Evolutionary conservation across 2,113 vertebrate species (phyloP).

Genomic region (Fukomys damarensis): DNA sequence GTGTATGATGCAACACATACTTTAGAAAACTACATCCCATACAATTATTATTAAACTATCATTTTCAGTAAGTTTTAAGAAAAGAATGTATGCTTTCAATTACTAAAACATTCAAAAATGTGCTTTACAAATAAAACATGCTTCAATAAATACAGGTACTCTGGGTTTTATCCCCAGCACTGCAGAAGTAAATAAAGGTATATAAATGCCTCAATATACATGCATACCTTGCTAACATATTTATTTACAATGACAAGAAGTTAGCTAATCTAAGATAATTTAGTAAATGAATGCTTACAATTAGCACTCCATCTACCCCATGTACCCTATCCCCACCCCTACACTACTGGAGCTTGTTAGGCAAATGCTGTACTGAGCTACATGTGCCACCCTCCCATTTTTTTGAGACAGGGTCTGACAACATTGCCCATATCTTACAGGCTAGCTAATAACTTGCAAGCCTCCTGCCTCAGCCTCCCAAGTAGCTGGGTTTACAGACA

Average conservation of each 20-base stretch:
- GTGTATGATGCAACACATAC: background rate
- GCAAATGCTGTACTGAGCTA: background rate
- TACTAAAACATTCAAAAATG: background rate
- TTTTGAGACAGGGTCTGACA: background rate
- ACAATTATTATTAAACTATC: background rate
- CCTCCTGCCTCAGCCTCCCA: background rate
- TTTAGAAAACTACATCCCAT: background rate
- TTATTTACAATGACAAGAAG: constrained; percentile 41
- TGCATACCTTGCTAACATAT: background rate
- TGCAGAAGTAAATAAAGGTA: background rate
- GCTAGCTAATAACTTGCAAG: background rate
- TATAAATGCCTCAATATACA: background rate
- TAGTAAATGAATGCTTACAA: constrained; percentile 45
- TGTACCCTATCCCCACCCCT: background rate
- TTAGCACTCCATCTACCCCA: background rate
- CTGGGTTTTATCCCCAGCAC: background rate
- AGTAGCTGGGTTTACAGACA: background rate
- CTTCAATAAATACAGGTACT: background rate
- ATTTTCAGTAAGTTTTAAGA: background rate
- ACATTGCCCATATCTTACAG: background rate
- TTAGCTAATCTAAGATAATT: background rate
- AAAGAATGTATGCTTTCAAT: background rate
- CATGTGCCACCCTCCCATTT: background rate
- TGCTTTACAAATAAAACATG: constrained; percentile 40
- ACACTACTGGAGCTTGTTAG: background rate